Evolutionary conservation across 2,888 invertebrate genomes (phyloP).

Genomic region (Meiosimyza platycephala): DNA sequence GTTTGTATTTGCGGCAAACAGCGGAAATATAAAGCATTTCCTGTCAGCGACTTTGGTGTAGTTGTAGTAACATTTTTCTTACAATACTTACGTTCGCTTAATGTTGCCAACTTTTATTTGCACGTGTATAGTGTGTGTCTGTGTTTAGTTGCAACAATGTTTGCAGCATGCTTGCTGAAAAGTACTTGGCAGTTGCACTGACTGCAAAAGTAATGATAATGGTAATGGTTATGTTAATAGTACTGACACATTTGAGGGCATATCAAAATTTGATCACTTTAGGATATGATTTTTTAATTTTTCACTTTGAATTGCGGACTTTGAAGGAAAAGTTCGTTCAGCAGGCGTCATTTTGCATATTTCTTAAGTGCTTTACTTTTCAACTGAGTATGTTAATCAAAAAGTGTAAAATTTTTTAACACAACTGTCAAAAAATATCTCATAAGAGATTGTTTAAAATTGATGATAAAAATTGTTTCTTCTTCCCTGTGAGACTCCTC

Average conservation of each 20-base stretch:
- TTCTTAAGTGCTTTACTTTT: too few relatives aligned
- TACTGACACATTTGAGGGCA: slow-evolving; percentile 2
- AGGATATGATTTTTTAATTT: slow-evolving; percentile 17
- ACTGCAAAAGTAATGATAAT: slow-evolving; percentile 11
- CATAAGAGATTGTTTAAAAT: too few relatives aligned
- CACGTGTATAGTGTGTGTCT: neutral
- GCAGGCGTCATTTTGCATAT: too few relatives aligned
- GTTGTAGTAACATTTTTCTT: slow-evolving; percentile 4
- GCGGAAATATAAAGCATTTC: slow-evolving; percentile 22
- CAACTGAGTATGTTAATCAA: too few relatives aligned
- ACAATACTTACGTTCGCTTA: neutral
- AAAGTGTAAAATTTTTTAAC: too few relatives aligned
- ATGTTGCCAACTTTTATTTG: neutral
- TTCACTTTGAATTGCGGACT: too few relatives aligned
- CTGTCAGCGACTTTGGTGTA: slow-evolving; percentile 16
- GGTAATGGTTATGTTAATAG: slow-evolving; percentile 11
- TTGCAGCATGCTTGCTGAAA: neutral
- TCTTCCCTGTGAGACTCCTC: too few relatives aligned
- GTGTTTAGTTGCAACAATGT: neutral
- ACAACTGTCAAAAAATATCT: too few relatives aligned
- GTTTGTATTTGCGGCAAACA: neutral
- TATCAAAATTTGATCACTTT: slow-evolving; percentile 11
- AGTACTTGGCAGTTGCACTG: neutral
- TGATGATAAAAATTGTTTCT: too few relatives aligned
- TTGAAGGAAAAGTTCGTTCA: too few relatives aligned